Percentiles rank a stretch among this genome's conserved stretches.
Conservation (phyloP, 2,797 vertebrate genomes). For the Sylvia borin region DNA sequence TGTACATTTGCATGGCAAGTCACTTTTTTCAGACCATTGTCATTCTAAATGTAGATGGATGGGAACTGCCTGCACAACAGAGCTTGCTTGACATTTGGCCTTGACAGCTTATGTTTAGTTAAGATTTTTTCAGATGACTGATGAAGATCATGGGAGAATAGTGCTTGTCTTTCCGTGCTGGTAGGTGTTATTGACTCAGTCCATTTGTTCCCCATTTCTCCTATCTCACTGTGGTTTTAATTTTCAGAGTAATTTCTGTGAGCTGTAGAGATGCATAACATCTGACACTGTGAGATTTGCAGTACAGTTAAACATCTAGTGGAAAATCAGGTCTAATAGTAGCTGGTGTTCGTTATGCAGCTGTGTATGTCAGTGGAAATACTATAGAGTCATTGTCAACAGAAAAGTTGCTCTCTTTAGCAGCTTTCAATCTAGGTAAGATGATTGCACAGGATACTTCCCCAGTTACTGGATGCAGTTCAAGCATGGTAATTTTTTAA, state of each 20-base stretch:
- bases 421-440: neutral
- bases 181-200: neutral
- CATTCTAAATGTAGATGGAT: neutral
- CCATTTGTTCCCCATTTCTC: neutral
- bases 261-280: neutral
- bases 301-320: neutral
- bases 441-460: neutral
- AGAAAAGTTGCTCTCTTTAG: neutral
- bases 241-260: neutral
- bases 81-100: neutral
- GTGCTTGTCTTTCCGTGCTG: neutral
- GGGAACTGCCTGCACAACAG: neutral
- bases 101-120: neutral
- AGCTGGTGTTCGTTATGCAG: neutral
- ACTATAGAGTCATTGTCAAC: neutral
- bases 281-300: neutral
- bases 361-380: neutral
- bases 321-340: neutral
- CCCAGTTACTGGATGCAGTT: neutral
- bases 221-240: neutral
- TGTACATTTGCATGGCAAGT: neutral
- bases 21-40: neutral
- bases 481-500: neutral
- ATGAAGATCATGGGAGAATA: neutral
- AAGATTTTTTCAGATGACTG: constrained; percentile 3